phyloP scores from a whole-genome alignment of 2,797 vertebrate genomes.

The Notolabrus celidotus region DNA sequence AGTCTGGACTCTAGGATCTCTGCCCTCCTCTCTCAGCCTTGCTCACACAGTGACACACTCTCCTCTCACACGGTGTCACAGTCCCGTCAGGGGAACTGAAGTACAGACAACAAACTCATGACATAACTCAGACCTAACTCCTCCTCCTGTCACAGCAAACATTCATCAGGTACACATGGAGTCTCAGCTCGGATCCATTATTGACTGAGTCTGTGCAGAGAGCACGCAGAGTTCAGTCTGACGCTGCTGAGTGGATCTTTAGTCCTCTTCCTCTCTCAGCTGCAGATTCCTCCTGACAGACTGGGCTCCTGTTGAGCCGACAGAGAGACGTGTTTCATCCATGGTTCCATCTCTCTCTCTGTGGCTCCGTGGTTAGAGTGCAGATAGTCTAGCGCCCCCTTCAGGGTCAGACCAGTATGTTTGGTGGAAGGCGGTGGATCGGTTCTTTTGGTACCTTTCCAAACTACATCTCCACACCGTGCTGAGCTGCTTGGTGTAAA shows the following conservation, averaged over 20 bases:
- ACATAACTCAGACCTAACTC: constrained; percentile 29
- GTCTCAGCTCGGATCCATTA: constrained; percentile 70
- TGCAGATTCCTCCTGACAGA: constrained; percentile 44
- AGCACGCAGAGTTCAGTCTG: constrained; percentile 58
- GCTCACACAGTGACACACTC: constrained; percentile 26
- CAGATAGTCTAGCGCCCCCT: too few species aligned
- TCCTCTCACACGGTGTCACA: constrained; percentile 28
- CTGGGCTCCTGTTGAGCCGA: constrained; percentile 47
- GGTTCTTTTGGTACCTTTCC: too few species aligned
- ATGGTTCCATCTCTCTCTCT: too few species aligned
- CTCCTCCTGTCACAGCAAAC: constrained; percentile 43
- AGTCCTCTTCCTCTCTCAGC: constrained; percentile 29
- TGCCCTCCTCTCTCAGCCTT: neutral
- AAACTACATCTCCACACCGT: too few species aligned
- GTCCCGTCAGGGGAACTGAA: constrained; percentile 32
- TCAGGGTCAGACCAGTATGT: too few species aligned
- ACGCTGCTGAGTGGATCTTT: constrained; percentile 36
- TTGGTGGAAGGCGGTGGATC: too few species aligned
- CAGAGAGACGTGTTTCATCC: constrained; percentile 40
- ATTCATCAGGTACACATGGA: constrained; percentile 12
- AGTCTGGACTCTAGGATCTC: too few species aligned
- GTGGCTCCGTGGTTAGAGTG: too few species aligned
- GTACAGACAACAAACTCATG: constrained; percentile 19
- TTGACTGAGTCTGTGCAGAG: constrained; percentile 60
- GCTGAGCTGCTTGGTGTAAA: too few species aligned